Base-by-base conservation (phyloP, 2,888 invertebrate species). In the Globia sparganii region DNA sequence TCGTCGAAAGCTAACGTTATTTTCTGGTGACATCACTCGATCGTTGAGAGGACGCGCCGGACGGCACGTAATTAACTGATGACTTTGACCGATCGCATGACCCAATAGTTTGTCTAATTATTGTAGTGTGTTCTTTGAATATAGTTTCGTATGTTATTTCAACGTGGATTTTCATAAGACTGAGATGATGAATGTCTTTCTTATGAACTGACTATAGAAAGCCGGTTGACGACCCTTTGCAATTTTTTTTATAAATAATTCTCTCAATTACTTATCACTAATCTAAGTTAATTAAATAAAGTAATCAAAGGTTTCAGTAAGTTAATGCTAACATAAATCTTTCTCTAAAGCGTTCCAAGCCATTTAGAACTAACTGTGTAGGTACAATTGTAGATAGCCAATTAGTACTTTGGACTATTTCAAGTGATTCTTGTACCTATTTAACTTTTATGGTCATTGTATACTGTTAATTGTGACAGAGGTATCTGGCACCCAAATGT, bases 241-340 rank as follows among this genome's bases (percentile, higher is more conserved):
- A 1, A 3, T 46, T 65, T 46, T 25, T 49, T 56, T 49, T 46
- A 15, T 15, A 53, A 56, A 62, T 34, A 53, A 74, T 74, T 74
- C 46, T 49, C 13, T 25, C 4, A 37, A 64, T 78, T 46, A 64
- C 31, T 83, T 49, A 78, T 43, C 40, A 25, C n/a, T 49, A 37
- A 84, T 70, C 84, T 56, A 73, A 84, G 43, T 79, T 79, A 79
- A 84, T 81, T 84, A 84, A 78, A 84, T 69, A 66, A 84, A 81
- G 72, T 73, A 79, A 81, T 79, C 59, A 40, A 65, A 69, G 67
- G 56, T 84, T 79, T 43, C 40, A 66, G n/a, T 46, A 56, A 56
- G n/a, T 56, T 72, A 43, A 68, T 46, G 37, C 28, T 43, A 56
- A 69, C 40, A 69, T 78, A 65, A 72, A 69, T 73, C 68, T 73